These are phyloP conservation scores for Asarcornis scutulata DNA, from an alignment of 2,113 vertebrate species.

Conservation along the genomic window DNA sequence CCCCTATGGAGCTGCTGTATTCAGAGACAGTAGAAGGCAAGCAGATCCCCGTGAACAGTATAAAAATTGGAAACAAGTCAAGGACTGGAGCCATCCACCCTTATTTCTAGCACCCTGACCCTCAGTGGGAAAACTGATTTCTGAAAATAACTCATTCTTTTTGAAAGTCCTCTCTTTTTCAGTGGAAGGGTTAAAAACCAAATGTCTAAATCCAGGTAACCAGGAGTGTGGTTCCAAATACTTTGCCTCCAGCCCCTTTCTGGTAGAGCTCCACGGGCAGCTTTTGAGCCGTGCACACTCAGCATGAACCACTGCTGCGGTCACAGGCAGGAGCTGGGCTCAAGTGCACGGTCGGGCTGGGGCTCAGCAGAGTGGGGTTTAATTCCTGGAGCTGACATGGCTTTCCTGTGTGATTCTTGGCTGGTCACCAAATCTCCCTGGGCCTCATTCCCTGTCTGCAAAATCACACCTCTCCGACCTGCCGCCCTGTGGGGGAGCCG, in stretches of 20 bases:
- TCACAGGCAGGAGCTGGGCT: constrained; percentile 5
- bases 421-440: constrained; percentile 43
- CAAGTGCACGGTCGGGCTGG: not conserved
- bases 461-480: constrained; percentile 52
- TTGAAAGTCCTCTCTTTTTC: not conserved
- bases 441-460: constrained; percentile 49
- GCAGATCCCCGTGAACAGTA: not conserved
- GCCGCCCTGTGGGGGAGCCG: not conserved
- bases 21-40: not conserved
- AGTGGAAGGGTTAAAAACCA: not conserved
- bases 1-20: not conserved
- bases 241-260: not conserved
- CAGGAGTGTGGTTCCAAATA: not conserved
- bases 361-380: constrained; percentile 22
- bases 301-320: not conserved
- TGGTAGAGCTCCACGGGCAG: constrained; percentile 8
- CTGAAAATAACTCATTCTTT: not conserved
- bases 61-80: not conserved
- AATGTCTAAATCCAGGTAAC: not conserved
- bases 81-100: not conserved
- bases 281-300: not conserved
- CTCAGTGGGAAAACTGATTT: not conserved
- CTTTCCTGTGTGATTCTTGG: constrained; percentile 70
- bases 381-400: constrained; percentile 57
- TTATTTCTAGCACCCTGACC: not conserved